Conservation (phyloP, 2,888 invertebrate species). For the Brenthis hecate region DNA sequence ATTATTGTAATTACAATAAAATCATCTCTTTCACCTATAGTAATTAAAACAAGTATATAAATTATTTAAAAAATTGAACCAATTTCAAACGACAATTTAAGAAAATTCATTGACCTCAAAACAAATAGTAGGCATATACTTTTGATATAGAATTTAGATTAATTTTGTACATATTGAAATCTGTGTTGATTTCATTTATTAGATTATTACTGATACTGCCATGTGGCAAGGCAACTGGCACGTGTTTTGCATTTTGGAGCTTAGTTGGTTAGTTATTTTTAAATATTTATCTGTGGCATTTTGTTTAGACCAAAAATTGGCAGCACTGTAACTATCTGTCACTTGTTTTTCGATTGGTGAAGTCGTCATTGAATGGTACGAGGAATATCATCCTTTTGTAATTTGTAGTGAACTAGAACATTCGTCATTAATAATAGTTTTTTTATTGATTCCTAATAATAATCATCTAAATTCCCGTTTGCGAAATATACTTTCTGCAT, state of each 20-base stretch:
- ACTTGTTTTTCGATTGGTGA: conserved; percentile 52
- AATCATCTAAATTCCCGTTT: conserved; percentile 29
- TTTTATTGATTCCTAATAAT: conserved; percentile 30
- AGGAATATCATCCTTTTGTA: conserved; percentile 57
- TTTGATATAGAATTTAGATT: neutral
- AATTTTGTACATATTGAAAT: neutral
- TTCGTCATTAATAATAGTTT: conserved; percentile 43
- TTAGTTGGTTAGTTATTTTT: neutral
- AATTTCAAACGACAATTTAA: too few relatives aligned
- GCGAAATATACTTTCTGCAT: conserved; percentile 17
- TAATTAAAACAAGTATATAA: too few relatives aligned
- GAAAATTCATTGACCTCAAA: too few relatives aligned
- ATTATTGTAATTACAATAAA: too few relatives aligned
- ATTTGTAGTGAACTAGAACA: conserved; percentile 62
- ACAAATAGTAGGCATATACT: too few relatives aligned
- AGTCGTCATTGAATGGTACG: conserved; percentile 57
- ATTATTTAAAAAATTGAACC: too few relatives aligned
- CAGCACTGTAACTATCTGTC: conserved; percentile 45
- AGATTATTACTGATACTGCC: too few relatives aligned
- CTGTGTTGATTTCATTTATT: too few relatives aligned
- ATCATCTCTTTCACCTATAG: too few relatives aligned
- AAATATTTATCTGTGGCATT: conserved; percentile 11
- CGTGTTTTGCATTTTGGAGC: too few relatives aligned
- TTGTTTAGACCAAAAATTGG: conserved; percentile 36
- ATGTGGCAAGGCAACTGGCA: too few relatives aligned